Evolutionary conservation across 1,140 invertebrate genomes (phyloP), one percentile per base, ranked within the genome.

Genomic region (Hyles vespertilio): DNA sequence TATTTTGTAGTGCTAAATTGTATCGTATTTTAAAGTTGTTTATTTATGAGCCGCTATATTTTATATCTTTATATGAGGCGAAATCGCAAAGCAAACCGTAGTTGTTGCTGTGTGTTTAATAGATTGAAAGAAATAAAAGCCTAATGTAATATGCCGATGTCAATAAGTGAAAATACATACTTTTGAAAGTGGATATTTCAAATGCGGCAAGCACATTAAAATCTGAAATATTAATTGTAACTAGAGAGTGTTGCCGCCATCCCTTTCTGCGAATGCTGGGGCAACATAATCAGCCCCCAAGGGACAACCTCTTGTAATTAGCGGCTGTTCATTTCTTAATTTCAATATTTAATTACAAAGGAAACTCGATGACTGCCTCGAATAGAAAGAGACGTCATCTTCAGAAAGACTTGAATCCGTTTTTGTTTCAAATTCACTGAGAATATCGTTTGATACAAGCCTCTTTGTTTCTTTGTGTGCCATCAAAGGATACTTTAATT

Each of bases 281-380:
- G 80, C 72, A 79, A 80, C 71, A 74, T 79, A 86, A 86, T 86
- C 80, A 86, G 81, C 82, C 85, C 88, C 67, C 85, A 65, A 86
- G 89, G 85, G 87, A 89, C 87, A 88, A 83, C 81, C 87, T 82
- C 86, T 77, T 79, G 81, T 89, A 89, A 89, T 90, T 89, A 89
- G 83, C 84, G 89, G 81, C 88, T 89, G 87, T 89, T 89, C 85
- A 89, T 89, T 90, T 90, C 89, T 90, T 90, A 89, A 90, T 89
- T 90, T 89, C 89, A 89, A 89, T 90, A 89, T 89, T 90, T 90
- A 90, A 90, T 90, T 89, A 90, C 86, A 84, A 88, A 84, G 85
- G 85, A 88, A 88, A 88, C 85, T 85, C 85, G 84, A 88, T 71
- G 82, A 88, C 73, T 88, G 79, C 82, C 76, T 55, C 65, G 63